Evolutionary conservation across 1,140 invertebrate species (phyloP), one percentile per base, ranked within the genome.

Genomic region (Aphelenchoides avenae): DNA sequence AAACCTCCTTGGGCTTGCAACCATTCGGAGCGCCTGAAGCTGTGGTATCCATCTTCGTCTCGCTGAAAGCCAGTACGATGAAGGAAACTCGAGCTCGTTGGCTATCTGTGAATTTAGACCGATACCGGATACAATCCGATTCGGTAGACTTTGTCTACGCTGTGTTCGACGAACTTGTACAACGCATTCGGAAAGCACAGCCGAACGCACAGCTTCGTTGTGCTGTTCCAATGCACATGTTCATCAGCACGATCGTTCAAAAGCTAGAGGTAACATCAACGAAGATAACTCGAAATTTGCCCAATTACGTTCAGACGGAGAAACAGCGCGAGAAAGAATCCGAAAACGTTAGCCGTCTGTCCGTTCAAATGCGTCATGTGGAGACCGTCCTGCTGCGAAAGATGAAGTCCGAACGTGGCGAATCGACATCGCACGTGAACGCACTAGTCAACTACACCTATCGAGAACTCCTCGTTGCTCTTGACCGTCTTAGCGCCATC

Each of bases 361-460:
- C 66, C 13, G 44, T 67, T 11, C 63, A 65, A 53, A 70, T 67
- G 62, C 51, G 65, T 7, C 65, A 67, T 15, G 65, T 66, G 6
- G 65, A 67, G 30, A 67, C 52, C 9, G 49, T 67, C 11, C 41
- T 67, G 9, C 34, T 67, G 2, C 49, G 56, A 22, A 56, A 48
- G 31, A 29, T 69, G 24, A 67, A 71, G 47, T 31, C 65, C n/a
- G 24, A 22, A n/a, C 60, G 70, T 42, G 36, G 42, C 9, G 65
- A 67, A 5, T 22, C 43, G 29, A 55, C 40, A 5, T n/a, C 29
- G 6, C 42, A 40, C 11, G 49, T 71, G 24, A 56, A 55, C 22
- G 59, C 52, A 6, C 44, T 66, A 5, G 42, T 66, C n/a, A 66
- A 71, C 29, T 71, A 72, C 43, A 70, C 64, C 11, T 71, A 66